Conservation (phyloP, 1,140 invertebrate species). For the Pteromalus puparum region DNA sequence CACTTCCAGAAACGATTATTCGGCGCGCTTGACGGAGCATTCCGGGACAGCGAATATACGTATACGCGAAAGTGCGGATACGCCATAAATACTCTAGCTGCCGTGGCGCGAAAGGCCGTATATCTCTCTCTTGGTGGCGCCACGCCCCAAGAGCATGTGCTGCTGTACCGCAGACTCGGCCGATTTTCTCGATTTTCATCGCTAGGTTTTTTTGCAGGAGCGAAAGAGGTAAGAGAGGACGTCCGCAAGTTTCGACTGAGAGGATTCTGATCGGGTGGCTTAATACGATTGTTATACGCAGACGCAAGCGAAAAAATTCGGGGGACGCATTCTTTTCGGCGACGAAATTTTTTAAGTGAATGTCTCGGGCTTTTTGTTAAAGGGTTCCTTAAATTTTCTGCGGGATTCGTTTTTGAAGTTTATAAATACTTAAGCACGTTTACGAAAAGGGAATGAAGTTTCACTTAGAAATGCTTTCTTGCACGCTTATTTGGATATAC, state of each 20-base stretch:
- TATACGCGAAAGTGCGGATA: constrained; percentile 9
- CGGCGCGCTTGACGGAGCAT: constrained; percentile 26
- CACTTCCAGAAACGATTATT: constrained; percentile 52
- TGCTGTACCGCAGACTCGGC: constrained; percentile 2
- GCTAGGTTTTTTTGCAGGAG: neutral
- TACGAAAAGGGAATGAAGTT: neutral
- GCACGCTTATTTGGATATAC: no score
- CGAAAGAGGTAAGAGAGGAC: neutral
- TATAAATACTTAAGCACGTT: neutral
- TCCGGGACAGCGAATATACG: neutral
- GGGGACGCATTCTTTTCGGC: neutral
- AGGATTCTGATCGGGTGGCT: neutral
- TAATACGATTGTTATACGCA: neutral
- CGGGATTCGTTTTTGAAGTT: neutral
- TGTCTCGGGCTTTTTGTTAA: no score
- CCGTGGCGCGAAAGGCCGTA: neutral
- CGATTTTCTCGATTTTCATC: constrained; percentile 20
- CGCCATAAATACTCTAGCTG: constrained; percentile 45
- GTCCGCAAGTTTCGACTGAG: neutral
- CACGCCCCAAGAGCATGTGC: constrained; percentile 46
- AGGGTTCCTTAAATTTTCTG: no score
- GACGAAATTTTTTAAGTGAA: neutral
- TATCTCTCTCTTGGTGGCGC: constrained; percentile 31
- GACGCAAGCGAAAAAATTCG: neutral
- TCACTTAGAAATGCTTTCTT: no score